A percentile compares a stretch with the other conserved stretches of the same genome.
phyloP scores from a whole-genome alignment of 1,140 invertebrate species.

The Papilio xuthus region DNA sequence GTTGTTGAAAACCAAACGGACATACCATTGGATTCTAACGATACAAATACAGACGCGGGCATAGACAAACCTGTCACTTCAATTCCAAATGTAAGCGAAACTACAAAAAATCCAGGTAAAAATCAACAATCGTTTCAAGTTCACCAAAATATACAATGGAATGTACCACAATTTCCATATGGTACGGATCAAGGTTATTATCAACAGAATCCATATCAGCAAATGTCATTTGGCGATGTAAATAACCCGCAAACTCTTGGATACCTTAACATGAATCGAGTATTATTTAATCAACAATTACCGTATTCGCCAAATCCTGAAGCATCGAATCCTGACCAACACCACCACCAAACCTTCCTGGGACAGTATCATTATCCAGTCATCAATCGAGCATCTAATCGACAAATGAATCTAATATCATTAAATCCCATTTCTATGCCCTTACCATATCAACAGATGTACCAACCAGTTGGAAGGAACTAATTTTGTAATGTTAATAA shows the following conservation, averaged over 20 bases:
- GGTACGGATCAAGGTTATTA: neutral
- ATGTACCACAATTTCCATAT: neutral
- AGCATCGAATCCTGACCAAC: neutral
- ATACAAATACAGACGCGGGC: neutral
- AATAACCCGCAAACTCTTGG: neutral
- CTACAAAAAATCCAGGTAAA: neutral
- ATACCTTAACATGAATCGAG: neutral
- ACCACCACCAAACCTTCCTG: conserved; percentile 21
- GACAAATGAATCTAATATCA: neutral
- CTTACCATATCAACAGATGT: neutral
- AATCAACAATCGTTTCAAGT: neutral
- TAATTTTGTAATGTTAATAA: neutral
- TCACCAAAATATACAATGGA: neutral
- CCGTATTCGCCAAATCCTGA: neutral
- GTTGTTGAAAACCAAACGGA: neutral
- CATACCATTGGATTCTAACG: neutral
- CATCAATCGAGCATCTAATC: neutral
- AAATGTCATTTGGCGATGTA: neutral
- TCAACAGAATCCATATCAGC: neutral
- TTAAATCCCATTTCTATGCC: neutral
- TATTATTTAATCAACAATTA: neutral
- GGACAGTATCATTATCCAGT: conserved; percentile 46
- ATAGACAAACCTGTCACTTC: neutral
- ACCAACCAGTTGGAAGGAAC: neutral
- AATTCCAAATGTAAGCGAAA: neutral